Base-by-base conservation (phyloP, 2,888 invertebrate genomes). In the Agonopterix subpropinquella region DNA sequence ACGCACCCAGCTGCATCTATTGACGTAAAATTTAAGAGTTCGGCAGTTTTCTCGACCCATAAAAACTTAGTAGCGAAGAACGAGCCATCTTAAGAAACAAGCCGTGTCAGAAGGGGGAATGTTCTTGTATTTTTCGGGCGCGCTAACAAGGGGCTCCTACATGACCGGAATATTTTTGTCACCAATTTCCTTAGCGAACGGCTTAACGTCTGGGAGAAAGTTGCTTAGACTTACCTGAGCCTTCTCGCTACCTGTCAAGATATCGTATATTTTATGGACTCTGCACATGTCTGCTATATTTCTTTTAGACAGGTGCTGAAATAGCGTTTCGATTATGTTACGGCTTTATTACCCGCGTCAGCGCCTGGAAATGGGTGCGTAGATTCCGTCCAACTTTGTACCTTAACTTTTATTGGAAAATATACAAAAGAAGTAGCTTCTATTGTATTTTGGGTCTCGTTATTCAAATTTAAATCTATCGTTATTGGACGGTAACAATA, bases 131-230 rank as follows among this genome's bases (percentile, higher is more conserved):
- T 81, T 76, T 74, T 74, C 67, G 71, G 68, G 71, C 63, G 65
- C 75, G 74, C 75, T 86, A 86, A 85, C 85, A 86, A 86, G 85
- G 74, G 75, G 67, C 66, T 58, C 56, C 67, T 77, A 80, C 87
- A 88, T 84, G 87, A 86, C 80, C 76, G 73, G 87, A 88, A 88
- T 88, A 86, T 80, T 84, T 80, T 79, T 76, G 80, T 78, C 82
- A 73, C 75, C 78, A 84, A 82, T 84, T 83, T 84, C 73, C 77
- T 76, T 70, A 71, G 71, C 70, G 77, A 78, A 80, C 71, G 77
- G 80, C 78, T 85, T 82, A 82, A 77, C 74, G 64, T 73, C 57
- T 70, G 70, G 67, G 70, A 74, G 77, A 80, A 80, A 78, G 77
- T 81, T 78, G 75, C 77, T 77, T 72, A 76, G 77, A 77, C 73